Base-by-base conservation (phyloP, 2,797 vertebrate species). In the Discoglossus pictus region DNA sequence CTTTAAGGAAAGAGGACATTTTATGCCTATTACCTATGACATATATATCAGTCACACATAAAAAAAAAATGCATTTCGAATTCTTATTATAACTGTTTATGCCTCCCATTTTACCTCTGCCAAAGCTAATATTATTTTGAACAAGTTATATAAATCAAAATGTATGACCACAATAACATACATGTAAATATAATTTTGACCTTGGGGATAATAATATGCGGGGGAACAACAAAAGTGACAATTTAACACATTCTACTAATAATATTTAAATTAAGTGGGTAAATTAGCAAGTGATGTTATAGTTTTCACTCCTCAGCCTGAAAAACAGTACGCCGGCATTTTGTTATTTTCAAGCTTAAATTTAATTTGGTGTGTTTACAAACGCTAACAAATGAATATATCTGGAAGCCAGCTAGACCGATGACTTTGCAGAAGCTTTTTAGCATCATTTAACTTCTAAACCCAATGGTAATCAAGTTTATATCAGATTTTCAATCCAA, bases 311-410 rank as follows among this genome's bases (percentile, higher is more conserved):
- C 40, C 56, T 55, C 46, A n/a, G 53, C 2, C 11, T 43, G 52
- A 24, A 47, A 2, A 54, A 40, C 20, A 55, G 34, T 20, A 69
- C 12, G 20, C 24, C 20, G 8, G 6, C 25, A 48, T 56, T 64
- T 8, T 48, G 77, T 66, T 61, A 65, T 66, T 75, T n/a, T 66
- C 6, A 73, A 34, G 62, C 44, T 6, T 48, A 59, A 72, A 68
- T 59, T 60, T 35, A 55, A 65, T 73, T 67, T 63, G 2, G 7
- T 35, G 10, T 54, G 6, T 65, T 50, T 59, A 65, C 50, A 46
- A 53, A 67, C 54, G 54, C 39, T n/a, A 43, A 39, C 42, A 65
- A 62, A 59, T 25, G 17, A 43, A 58, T n/a, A 17, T 0, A 51
- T 15, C 16, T 48, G 7, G 65, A 67, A 65, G 6, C 8, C 50